Conservation (phyloP, 2,113 vertebrate genomes). For the Xenopus laevis region DNA sequence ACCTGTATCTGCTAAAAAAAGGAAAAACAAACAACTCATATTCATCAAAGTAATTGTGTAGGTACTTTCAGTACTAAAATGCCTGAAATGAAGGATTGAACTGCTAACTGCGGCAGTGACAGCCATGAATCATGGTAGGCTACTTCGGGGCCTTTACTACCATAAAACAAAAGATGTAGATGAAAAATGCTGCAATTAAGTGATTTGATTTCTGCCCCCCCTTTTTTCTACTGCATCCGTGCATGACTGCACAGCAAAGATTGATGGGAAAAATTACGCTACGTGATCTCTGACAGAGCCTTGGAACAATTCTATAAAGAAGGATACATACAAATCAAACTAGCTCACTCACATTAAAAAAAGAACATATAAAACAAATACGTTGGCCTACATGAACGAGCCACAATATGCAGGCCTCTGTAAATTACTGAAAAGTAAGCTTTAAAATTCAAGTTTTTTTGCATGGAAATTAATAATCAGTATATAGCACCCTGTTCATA, state of each 20-base stretch:
- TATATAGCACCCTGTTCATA: too few species aligned
- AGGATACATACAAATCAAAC: constrained; percentile 82
- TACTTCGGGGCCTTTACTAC: constrained; percentile 92
- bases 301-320: constrained; percentile 83
- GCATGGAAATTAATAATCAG: constrained; percentile 26
- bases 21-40: constrained; percentile 93
- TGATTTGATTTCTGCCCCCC: constrained; percentile 98
- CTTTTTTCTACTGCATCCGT: constrained; percentile 83
- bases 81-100: constrained; percentile 96
- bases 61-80: constrained; percentile 91
- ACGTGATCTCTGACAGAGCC: constrained; percentile 82
- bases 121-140: constrained; percentile 97
- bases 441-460: constrained; percentile 71
- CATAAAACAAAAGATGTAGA: constrained; percentile 99
- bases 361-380: constrained; percentile 81
- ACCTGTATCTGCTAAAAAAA: constrained; percentile 76
- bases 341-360: constrained; percentile 77
- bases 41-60: constrained; percentile 99
- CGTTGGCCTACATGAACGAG: constrained; percentile 76
- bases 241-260: constrained; percentile 82
- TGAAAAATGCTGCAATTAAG: constrained; percentile 99
- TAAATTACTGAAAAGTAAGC: constrained; percentile 65
- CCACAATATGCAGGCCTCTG: constrained; percentile 73
- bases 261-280: constrained; percentile 83
- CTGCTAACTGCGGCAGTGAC: constrained; percentile 88